Conservation (phyloP, 2,797 vertebrate species). For the Mastacembelus armatus region DNA sequence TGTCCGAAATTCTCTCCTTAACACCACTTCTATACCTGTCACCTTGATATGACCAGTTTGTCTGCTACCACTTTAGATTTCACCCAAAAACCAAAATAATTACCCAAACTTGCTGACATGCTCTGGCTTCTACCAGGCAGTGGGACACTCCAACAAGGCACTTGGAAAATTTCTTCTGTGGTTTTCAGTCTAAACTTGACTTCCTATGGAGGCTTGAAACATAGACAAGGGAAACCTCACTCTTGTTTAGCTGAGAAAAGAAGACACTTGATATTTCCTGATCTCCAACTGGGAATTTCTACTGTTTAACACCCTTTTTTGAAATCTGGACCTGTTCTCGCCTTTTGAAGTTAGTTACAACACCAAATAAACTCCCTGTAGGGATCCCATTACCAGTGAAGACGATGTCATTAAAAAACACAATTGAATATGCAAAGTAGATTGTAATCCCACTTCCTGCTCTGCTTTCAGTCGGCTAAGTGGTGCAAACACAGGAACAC, state of each 20-base stretch:
- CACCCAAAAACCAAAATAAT: background rate
- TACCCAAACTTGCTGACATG: slow-evolving; percentile 34
- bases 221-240: slow-evolving; percentile 52
- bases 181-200: slow-evolving; percentile 67
- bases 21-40: background rate
- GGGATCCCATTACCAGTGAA: slow-evolving; percentile 13
- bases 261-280: slow-evolving; percentile 42
- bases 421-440: slow-evolving; percentile 15
- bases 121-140: slow-evolving; percentile 17
- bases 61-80: background rate
- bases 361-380: slow-evolving; percentile 19
- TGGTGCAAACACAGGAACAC: slow-evolving; percentile 15
- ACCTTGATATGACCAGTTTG: slow-evolving; percentile 1
- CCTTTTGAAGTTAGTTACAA: background rate
- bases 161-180: slow-evolving; percentile 65
- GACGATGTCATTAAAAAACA: slow-evolving; percentile 44
- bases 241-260: slow-evolving; percentile 37
- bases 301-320: background rate
- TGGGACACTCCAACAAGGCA: slow-evolving; percentile 43
- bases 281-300: slow-evolving; percentile 3
- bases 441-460: slow-evolving; percentile 46
- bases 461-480: slow-evolving; percentile 36
- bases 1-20: too few relatives aligned
- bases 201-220: slow-evolving; percentile 53
- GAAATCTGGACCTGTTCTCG: slow-evolving; percentile 7